Conservation (phyloP, 2,797 vertebrate genomes). For the Scolopax bukidnonensis region DNA sequence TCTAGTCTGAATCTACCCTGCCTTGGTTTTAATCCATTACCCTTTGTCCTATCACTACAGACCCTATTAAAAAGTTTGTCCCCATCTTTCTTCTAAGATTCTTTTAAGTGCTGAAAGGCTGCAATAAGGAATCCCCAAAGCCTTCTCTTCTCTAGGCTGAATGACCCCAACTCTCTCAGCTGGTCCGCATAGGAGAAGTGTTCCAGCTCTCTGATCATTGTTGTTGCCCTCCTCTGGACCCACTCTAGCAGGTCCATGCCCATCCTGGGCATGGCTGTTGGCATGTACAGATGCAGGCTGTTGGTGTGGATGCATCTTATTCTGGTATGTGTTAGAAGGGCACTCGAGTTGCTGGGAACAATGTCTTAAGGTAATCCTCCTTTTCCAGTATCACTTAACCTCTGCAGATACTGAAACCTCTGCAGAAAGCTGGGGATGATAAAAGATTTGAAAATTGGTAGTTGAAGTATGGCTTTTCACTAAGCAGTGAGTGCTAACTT, state of each 20-base stretch:
- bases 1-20: background rate
- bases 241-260: background rate
- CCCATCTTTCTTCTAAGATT: background rate
- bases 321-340: background rate
- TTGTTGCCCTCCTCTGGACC: background rate
- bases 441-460: background rate
- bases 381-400: background rate
- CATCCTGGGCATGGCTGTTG: background rate
- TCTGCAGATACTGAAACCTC: background rate
- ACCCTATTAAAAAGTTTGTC: background rate
- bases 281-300: background rate
- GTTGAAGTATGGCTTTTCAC: background rate
- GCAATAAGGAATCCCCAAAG: background rate
- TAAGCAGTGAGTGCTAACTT: background rate
- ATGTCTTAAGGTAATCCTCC: background rate
- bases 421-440: background rate
- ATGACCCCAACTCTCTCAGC: background rate
- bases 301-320: background rate
- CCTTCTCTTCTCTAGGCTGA: background rate
- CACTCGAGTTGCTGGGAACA: background rate
- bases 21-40: background rate
- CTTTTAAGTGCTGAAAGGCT: background rate
- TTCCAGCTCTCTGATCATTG: background rate
- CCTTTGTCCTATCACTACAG: background rate
- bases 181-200: background rate